A percentile compares a stretch with the other conserved stretches of the same genome.
These are phyloP conservation scores for Tipula helvola DNA, from an alignment of 2,888 invertebrate genomes.

Conservation along the genomic window DNA sequence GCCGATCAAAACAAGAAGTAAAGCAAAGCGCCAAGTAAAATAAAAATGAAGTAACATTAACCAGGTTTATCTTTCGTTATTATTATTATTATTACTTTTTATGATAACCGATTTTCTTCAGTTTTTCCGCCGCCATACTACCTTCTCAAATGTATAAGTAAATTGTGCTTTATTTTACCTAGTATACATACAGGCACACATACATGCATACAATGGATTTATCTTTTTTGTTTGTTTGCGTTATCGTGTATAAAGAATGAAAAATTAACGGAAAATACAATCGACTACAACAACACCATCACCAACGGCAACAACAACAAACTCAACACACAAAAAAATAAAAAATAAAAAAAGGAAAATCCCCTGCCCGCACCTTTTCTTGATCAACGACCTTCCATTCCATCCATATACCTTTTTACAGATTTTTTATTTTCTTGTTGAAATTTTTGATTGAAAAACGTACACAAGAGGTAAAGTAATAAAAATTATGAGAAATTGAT, in stretches of 20 bases:
- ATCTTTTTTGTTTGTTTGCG: neutral
- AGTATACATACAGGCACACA: neutral
- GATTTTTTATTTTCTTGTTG: neutral
- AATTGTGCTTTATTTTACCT: neutral
- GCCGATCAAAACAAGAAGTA: slow-evolving; percentile 4
- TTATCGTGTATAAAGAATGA: neutral
- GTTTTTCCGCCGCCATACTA: neutral
- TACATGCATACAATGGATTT: neutral
- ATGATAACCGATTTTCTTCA: neutral
- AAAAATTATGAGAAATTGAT: slow-evolving; percentile 4
- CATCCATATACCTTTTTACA: neutral
- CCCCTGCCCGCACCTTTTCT: neutral
- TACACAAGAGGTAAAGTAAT: neutral
- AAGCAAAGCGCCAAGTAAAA: neutral
- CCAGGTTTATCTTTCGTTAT: neutral
- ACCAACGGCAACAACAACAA: neutral
- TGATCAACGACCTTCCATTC: neutral
- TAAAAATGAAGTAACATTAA: neutral
- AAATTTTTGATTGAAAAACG: neutral
- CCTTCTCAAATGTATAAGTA: neutral
- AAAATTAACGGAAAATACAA: neutral
- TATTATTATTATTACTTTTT: neutral
- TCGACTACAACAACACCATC: neutral
- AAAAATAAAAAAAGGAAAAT: neutral
- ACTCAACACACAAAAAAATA: neutral